Base-by-base conservation (phyloP, 2,888 invertebrate genomes). In the Oscheius sp. region DNA sequence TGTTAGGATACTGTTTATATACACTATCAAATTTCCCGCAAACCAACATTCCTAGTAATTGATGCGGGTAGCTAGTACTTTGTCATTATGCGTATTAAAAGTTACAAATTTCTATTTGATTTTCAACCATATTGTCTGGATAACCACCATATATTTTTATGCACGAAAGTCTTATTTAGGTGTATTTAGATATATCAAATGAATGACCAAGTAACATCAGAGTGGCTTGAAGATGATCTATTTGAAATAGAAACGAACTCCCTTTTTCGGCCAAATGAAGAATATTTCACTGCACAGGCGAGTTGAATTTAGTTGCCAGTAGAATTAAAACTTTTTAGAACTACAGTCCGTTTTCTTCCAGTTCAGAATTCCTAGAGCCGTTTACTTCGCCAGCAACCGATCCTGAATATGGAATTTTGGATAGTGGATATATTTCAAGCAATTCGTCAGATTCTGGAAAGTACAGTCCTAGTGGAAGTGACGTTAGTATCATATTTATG, bases 401-500 rank as follows among this genome's bases (percentile, higher is more conserved):
- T 23, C 45, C 21, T 41, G 61, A 35, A 13, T n/a, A 12, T 43
- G 35, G 27, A 1, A 16, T 29, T 12, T 52, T 66, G 5, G 69
- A 55, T 21, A 69, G 69, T n/a, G 56, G 69, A 13, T 69, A 69
- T 53, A 69, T 69, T 21, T 69, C 69, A 7, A 56, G 69, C 45
- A 69, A 55, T 49, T 72, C 72, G 5, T 72, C 64, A n/a, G 72
- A 72, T 55, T 72, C 72, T 1, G 72, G 72, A 3, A 72, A 72
- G 21, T 55, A 72, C 43, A 72, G 72, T 53, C 72, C 72, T 2
- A 72, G 55, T 45, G 64, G 66, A 9, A 72, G 55, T 53, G 71
- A 71, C 35, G 71, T 71, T n/a, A 2, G 1, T 16, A n/a, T 29
- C 25, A n/a, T 61, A 13, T 61, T 41, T 27, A 2, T 18, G 3